phyloP scores from a whole-genome alignment of 2,888 invertebrate genomes.

The Digitonthophagus gazella region DNA sequence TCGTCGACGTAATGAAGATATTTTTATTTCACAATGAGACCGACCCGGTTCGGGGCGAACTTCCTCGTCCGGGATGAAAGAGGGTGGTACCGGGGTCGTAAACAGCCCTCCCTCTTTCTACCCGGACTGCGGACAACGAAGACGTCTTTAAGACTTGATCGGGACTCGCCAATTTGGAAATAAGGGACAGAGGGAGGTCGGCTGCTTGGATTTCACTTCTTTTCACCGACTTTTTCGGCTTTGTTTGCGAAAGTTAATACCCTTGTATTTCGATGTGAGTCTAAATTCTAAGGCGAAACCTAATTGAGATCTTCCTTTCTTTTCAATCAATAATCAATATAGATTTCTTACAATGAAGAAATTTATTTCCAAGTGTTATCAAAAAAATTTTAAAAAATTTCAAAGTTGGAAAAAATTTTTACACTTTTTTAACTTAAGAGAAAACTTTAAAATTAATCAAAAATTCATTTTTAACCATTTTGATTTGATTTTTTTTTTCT shows the following conservation, averaged over 20 bases:
- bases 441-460: too few species aligned
- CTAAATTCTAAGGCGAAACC: not conserved
- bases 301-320: not conserved
- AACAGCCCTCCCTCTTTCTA: constrained; percentile 37
- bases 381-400: too few species aligned
- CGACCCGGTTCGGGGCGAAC: too few species aligned
- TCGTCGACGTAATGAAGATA: constrained; percentile 36
- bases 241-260: constrained; percentile 30
- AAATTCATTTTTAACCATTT: too few species aligned
- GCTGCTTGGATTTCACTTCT: constrained; percentile 34
- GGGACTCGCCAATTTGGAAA: constrained; percentile 32
- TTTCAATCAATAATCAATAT: not conserved
- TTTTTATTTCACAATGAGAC: constrained; percentile 36
- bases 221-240: constrained; percentile 29
- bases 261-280: constrained; percentile 21
- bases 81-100: constrained; percentile 35
- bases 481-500: too few species aligned
- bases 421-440: too few species aligned
- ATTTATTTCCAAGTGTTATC: too few species aligned
- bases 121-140: constrained; percentile 43
- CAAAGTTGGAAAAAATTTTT: too few species aligned
- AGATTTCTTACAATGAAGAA: not conserved
- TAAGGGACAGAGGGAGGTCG: constrained; percentile 26
- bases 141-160: constrained; percentile 47
- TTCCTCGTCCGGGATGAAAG: constrained; percentile 34